Percentiles rank a stretch among this genome's conserved stretches.
These are phyloP conservation scores for Channallabes apus DNA, from an alignment of 2,797 vertebrate species.

Conservation along the genomic window DNA sequence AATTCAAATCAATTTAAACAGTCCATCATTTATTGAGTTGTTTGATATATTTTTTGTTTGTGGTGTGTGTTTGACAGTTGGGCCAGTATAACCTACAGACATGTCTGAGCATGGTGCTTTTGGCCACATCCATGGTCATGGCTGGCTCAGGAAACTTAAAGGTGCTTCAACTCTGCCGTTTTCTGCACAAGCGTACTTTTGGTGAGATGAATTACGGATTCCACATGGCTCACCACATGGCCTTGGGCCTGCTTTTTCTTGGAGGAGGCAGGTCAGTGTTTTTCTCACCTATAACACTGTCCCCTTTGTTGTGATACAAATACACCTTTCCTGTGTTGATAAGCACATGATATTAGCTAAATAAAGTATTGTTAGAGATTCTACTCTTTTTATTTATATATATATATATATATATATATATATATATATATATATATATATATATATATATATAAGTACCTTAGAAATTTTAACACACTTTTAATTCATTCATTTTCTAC, in stretches of 20 bases:
- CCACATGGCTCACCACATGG: constrained; percentile 98
- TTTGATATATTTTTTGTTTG: neutral
- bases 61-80: constrained; percentile 67
- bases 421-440: too few relatives aligned
- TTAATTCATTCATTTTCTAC: too few relatives aligned
- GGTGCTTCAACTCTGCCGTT: constrained; percentile 93
- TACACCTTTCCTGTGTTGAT: neutral
- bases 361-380: neutral
- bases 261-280: constrained; percentile 89
- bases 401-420: too few relatives aligned
- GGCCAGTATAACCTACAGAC: constrained; percentile 95
- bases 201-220: constrained; percentile 99
- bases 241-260: constrained; percentile 91
- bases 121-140: constrained; percentile 96
- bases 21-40: neutral
- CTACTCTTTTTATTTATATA: too few relatives aligned
- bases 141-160: constrained; percentile 92
- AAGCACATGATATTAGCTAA: neutral
- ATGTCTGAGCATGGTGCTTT: constrained; percentile 88
- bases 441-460: too few relatives aligned
- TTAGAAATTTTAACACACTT: too few relatives aligned
- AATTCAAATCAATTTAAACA: neutral
- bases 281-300: neutral
- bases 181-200: constrained; percentile 91
- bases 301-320: neutral